phyloP scores from a whole-genome alignment of 2,888 invertebrate genomes.

The Dolichopus griseipennis region DNA sequence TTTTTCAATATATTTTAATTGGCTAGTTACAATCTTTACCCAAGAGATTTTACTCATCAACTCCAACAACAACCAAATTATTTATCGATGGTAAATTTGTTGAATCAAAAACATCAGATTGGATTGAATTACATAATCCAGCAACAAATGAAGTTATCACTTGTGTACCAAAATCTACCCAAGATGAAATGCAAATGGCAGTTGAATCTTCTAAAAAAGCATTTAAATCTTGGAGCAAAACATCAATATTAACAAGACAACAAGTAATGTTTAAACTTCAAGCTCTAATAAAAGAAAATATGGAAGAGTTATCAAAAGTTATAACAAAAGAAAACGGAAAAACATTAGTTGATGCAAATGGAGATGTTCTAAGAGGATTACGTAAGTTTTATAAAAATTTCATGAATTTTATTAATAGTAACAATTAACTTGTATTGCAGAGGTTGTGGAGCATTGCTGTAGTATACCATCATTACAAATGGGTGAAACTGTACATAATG shows the following conservation, averaged over 20 bases:
- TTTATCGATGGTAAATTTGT: conserved; percentile 91
- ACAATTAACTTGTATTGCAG: conserved; percentile 42
- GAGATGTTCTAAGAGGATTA: conserved; percentile 92
- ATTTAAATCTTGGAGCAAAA: conserved; percentile 74
- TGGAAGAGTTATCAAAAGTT: conserved; percentile 80
- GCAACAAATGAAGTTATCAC: conserved; percentile 79
- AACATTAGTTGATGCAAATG: conserved; percentile 93
- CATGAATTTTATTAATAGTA: not conserved
- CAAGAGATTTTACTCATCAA: conserved; percentile 47
- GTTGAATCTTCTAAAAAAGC: conserved; percentile 77
- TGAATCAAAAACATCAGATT: conserved; percentile 87
- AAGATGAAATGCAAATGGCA: conserved; percentile 80
- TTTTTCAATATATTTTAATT: too few species aligned
- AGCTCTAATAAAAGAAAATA: conserved; percentile 75
- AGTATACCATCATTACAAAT: conserved; percentile 84
- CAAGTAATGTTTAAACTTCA: conserved; percentile 86
- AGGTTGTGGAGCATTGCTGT: conserved; percentile 96
- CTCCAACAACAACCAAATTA: conserved; percentile 72
- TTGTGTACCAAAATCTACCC: conserved; percentile 83
- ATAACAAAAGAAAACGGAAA: conserved; percentile 97
- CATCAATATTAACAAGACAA: conserved; percentile 85
- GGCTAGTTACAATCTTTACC: not conserved
- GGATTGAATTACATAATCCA: conserved; percentile 93
- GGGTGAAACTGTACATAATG: conserved; percentile 77
- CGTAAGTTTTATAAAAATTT: conserved; percentile 56